Evolutionary conservation across 1,140 invertebrate species (phyloP), one percentile per base, ranked within the genome.

Genomic region (Halictus rubicundus): DNA sequence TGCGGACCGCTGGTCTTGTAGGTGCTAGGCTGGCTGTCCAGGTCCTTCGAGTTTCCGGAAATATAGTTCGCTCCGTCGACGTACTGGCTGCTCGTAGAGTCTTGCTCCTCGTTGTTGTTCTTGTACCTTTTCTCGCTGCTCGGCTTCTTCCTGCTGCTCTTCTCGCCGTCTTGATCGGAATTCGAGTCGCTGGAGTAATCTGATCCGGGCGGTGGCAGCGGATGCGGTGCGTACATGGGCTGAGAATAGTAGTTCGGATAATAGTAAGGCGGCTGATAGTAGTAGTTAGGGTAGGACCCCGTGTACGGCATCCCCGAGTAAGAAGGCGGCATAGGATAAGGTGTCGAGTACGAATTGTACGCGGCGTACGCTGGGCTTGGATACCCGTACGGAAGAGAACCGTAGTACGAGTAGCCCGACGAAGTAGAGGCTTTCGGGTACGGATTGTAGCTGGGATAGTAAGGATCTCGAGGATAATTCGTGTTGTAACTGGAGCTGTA

Each of bases 61-160:
- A 93, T 82, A 42, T 88, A 92, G 54, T 93, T 93, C 7, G 42
- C 86, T 0, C 88, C 91, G 46, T 93, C 91, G 7, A 90, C 78
- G 59, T 88, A 92, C 16, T 90, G 86, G 23, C 68, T 80, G 2
- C 83, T 84, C 8, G 80, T 75, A 0, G 72, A 54, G 2, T 87
- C 87, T 5, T 69, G 52, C 5, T 77, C 66, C 0, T 1, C 32
- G 0, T 72, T 49, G 27, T 63, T 63, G 4, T 9, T 25, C 8
- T 42, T 83, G 25, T 42, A 42, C 49, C 68, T 75, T 8, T 73
- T 68, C 0, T 72, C 70, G 10, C n/a, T 84, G 21, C 69, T 84
- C 0, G 78, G 60, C n/a, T 87, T 86, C 10, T 83, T 89, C 6
- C 87, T 88, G 19, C 87, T 86, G 9, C 25, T 42, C 19, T 80